These are phyloP conservation scores for Parapsyche elsis DNA, from an alignment of 1,140 invertebrate genomes.

Conservation along the genomic window DNA sequence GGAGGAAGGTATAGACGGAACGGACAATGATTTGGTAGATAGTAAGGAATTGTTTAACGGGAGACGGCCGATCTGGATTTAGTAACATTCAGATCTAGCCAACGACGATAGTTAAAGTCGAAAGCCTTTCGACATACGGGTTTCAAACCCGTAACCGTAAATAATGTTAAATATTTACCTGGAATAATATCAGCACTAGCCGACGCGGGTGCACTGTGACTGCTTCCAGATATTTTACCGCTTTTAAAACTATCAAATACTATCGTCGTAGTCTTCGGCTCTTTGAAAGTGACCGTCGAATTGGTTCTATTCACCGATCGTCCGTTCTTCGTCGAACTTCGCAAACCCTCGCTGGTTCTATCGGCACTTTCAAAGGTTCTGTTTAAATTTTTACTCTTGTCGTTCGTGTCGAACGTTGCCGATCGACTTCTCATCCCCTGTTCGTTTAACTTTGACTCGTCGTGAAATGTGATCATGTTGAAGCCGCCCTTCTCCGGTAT, in stretches of 20 bases:
- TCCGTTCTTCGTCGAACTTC: slow-evolving; percentile 13
- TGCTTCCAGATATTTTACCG: not conserved
- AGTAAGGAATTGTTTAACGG: too few relatives aligned
- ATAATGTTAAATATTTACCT: too few relatives aligned
- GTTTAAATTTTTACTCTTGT: slow-evolving; percentile 39
- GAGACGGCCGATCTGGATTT: too few relatives aligned
- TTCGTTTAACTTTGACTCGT: slow-evolving; percentile 37
- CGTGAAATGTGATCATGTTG: slow-evolving; percentile 37
- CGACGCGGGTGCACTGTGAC: slow-evolving; percentile 12
- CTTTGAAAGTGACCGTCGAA: slow-evolving; percentile 47
- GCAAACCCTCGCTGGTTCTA: not conserved
- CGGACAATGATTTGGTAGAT: too few relatives aligned
- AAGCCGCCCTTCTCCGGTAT: slow-evolving; percentile 62
- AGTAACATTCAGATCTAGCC: too few relatives aligned
- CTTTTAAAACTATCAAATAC: slow-evolving; percentile 8
- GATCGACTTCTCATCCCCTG: slow-evolving; percentile 47
- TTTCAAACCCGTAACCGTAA: too few relatives aligned
- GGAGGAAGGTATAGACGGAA: too few relatives aligned
- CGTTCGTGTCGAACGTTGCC: slow-evolving; percentile 48
- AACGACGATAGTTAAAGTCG: too few relatives aligned
- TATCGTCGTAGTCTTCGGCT: slow-evolving; percentile 21
- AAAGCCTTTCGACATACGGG: too few relatives aligned
- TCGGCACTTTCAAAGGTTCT: not conserved
- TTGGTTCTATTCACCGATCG: slow-evolving; percentile 24
- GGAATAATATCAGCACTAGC: not conserved